Base-by-base conservation (phyloP, 2,888 invertebrate genomes). In the Muscina levida region DNA sequence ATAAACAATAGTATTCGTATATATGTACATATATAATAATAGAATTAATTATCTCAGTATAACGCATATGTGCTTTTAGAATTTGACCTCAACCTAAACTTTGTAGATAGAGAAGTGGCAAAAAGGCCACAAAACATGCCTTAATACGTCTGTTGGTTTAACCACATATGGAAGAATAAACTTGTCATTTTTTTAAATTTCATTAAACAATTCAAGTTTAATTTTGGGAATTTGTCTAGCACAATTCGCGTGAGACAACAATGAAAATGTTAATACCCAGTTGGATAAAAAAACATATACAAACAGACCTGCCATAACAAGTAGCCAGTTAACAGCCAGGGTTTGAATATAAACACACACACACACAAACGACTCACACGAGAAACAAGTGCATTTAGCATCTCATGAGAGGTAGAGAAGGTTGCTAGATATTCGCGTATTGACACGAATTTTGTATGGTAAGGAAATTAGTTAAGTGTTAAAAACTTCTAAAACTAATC, bases 141-240 rank as follows among this genome's bases (percentile, higher is more conserved):
- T 76, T 73, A 56, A 62, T 48, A n/a, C 15, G 67, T 53, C 10
- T 53, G 13, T 48, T 44, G 46, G 46, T 78, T 73, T 26, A 48
- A 51, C 56, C 42, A 59, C 48, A 62, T 67, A 59, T 51, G 59
- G 51, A n/a, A 59, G n/a, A 74, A 39, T 67, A 48, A 74, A 71
- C 65, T 71, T 71, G 73, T 70, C 65, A 51, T 53, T 26, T 75
- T 48, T 66, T 56, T 26, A 74, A 78, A 66, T 78, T 13, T 22
- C 46, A 78, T 73, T 72, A 66, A 46, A 44, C 24, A 68, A 74
- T 73, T 79, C 74, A 71, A 71, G 70, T 67, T 71, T 24, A 66
- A 10, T 46, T 65, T 72, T 22, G 53, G 22, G 19, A 74, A 68
- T 78, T 15, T 48, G 13, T 66, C 57, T 70, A 17, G 42, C 24